These are phyloP conservation scores for Hylaea fasciaria DNA, from an alignment of 2,888 invertebrate genomes.

Conservation along the genomic window DNA sequence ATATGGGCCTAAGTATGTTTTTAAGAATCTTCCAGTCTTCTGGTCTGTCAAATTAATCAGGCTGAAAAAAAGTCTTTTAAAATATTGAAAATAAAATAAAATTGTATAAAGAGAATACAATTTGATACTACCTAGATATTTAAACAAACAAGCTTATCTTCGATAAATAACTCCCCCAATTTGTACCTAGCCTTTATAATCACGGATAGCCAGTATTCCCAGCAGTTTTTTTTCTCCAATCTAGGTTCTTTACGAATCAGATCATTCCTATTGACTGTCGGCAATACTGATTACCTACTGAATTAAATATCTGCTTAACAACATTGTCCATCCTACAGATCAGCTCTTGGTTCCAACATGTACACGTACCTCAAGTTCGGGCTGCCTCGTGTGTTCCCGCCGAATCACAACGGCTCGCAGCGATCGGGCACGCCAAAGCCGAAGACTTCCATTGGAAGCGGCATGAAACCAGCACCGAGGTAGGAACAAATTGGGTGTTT, in stretches of 20 bases:
- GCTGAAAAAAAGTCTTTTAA: no score
- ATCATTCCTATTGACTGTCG: no score
- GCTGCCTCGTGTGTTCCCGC: conserved; percentile 95
- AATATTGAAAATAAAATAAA: no score
- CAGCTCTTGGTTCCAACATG: conserved; percentile 95
- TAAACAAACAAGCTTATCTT: no score
- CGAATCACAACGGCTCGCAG: conserved; percentile 90
- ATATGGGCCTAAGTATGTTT: conserved; percentile 92
- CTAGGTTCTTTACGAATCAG: no score
- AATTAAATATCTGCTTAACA: not conserved
- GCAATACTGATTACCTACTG: no score
- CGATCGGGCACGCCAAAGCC: conserved; percentile 87
- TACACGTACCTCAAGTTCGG: conserved; percentile 98
- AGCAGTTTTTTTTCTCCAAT: no score
- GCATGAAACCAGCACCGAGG: conserved; percentile 83
- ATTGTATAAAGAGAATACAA: no score
- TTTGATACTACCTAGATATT: no score
- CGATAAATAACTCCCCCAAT: no score
- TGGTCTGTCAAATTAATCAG: not conserved
- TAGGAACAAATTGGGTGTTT: conserved; percentile 39
- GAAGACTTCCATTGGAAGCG: conserved; percentile 82
- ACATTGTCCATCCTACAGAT: conserved; percentile 77
- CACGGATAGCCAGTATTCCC: no score
- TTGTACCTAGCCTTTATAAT: no score
- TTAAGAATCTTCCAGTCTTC: not conserved